These are phyloP conservation scores for Tipula confusa DNA, from an alignment of 2,888 invertebrate species.

Conservation along the genomic window DNA sequence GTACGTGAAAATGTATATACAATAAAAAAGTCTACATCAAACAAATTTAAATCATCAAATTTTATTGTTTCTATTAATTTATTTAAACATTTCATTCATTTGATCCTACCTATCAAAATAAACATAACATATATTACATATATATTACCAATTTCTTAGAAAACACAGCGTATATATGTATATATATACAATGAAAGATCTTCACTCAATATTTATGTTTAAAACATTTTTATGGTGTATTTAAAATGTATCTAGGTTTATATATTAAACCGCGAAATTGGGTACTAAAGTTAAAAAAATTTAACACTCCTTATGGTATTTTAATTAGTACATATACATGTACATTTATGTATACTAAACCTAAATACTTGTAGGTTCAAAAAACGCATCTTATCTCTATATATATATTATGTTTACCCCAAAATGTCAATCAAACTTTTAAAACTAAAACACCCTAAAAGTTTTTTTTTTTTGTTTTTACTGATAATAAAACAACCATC, in stretches of 20 bases:
- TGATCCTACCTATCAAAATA: constrained; percentile 25
- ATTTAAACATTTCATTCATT: not conserved
- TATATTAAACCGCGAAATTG: constrained; percentile 25
- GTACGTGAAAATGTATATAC: too few relatives aligned
- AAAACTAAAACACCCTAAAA: not conserved
- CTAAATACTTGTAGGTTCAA: not conserved
- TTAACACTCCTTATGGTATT: constrained; percentile 12
- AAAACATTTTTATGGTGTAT: not conserved
- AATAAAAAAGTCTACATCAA: too few relatives aligned
- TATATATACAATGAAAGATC: not conserved
- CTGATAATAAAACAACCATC: not conserved
- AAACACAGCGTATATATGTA: too few relatives aligned
- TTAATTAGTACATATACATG: not conserved
- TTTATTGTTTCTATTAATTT: not conserved
- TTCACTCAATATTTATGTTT: not conserved
- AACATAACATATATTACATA: not conserved
- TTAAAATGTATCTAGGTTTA: constrained; percentile 7
- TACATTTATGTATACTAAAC: not conserved
- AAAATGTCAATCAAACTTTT: constrained; percentile 21
- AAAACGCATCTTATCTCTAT: not conserved
- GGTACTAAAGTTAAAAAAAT: constrained; percentile 25
- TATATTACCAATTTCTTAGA: not conserved
- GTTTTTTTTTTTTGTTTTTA: not conserved
- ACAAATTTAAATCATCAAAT: too few relatives aligned
- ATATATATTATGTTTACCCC: not conserved